These are phyloP conservation scores for Eurytemora carolleeae DNA, from an alignment of 1,140 invertebrate species.

Conservation along the genomic window DNA sequence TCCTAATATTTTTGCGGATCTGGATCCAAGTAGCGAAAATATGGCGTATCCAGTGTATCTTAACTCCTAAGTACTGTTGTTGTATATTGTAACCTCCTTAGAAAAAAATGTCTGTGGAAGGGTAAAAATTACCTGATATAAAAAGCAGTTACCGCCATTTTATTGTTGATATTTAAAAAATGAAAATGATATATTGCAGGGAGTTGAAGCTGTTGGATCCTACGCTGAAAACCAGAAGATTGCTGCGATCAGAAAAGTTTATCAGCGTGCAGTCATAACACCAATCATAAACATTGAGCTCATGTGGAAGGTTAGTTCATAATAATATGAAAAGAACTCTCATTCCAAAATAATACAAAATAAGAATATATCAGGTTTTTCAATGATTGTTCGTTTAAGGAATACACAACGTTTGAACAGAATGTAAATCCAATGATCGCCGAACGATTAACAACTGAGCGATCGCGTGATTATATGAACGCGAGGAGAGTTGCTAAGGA, in stretches of 20 bases:
- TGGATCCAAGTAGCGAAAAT: too few relatives aligned
- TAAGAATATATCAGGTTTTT: too few relatives aligned
- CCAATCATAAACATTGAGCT: conserved; percentile 95
- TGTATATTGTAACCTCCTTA: too few relatives aligned
- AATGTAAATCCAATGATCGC: conserved; percentile 92
- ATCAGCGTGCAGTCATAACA: conserved; percentile 81
- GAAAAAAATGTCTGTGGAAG: too few relatives aligned
- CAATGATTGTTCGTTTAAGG: too few relatives aligned
- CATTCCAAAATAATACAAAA: background rate
- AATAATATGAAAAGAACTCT: background rate
- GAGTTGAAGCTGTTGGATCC: conserved; percentile 86
- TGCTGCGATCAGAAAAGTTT: conserved; percentile 86
- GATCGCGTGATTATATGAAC: conserved; percentile 91
- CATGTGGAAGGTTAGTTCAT: conserved; percentile 52
- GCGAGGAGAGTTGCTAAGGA: conserved; percentile 88
- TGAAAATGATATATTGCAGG: too few relatives aligned
- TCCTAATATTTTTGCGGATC: too few relatives aligned
- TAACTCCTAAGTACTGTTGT: too few relatives aligned
- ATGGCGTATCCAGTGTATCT: too few relatives aligned
- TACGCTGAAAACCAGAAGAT: conserved; percentile 99
- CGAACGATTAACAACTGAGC: conserved; percentile 74
- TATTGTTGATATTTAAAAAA: too few relatives aligned
- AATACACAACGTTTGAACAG: conserved; percentile 84
- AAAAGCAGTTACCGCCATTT: too few relatives aligned
- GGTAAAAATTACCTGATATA: too few relatives aligned